Evolutionary conservation across 2,797 vertebrate species (phyloP).

Genomic region (Cygnus olor): DNA sequence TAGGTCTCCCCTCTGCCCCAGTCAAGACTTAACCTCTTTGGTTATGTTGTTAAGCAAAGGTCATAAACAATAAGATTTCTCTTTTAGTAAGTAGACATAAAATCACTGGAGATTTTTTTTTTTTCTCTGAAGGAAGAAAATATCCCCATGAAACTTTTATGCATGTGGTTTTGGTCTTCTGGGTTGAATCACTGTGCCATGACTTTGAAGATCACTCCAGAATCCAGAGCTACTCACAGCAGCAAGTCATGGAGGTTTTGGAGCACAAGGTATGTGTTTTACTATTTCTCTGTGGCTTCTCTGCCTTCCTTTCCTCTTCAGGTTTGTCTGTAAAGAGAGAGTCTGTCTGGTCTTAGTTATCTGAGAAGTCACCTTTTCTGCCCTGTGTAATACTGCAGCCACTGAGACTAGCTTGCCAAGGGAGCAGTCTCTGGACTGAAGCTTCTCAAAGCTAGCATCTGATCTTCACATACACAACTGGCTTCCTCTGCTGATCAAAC

Average conservation of each 20-base stretch:
- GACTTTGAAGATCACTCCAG: not conserved
- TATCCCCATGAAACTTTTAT: not conserved
- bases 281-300: not conserved
- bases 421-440: not conserved
- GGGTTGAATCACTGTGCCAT: accelerated
- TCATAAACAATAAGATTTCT: not conserved
- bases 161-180: not conserved
- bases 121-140: not conserved
- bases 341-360: not conserved
- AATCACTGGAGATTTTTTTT: not conserved
- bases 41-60: not conserved
- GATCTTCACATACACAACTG: not conserved
- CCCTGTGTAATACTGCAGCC: not conserved
- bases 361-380: not conserved
- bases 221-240: accelerated
- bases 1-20: not conserved
- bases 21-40: not conserved
- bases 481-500: not conserved
- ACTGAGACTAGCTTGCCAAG: not conserved
- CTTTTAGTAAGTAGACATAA: not conserved
- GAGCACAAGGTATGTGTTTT: not conserved
- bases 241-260: not conserved
- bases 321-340: not conserved
- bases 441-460: accelerated
- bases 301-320: not conserved